These are phyloP conservation scores for Pollenia griseotomentosa DNA, from an alignment of 2,888 invertebrate species.

Conservation along the genomic window DNA sequence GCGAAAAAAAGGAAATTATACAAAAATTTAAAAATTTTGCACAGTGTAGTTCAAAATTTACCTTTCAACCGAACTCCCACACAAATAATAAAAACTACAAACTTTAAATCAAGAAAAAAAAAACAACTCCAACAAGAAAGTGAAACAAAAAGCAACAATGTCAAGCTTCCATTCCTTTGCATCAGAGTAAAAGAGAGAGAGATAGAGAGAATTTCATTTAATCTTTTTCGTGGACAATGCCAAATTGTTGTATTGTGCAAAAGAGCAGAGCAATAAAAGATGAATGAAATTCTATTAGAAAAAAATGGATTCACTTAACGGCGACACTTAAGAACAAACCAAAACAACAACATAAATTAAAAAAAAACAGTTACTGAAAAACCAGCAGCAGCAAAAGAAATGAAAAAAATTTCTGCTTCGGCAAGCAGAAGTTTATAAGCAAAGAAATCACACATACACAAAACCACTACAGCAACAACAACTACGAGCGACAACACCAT, in stretches of 20 bases:
- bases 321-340: conserved; percentile 73
- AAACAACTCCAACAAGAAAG: conserved; percentile 2
- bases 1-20: background rate
- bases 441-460: conserved; percentile 12
- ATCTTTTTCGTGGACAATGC: conserved; percentile 19
- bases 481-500: background rate
- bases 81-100: conserved; percentile 44
- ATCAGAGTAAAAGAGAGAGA: conserved; percentile 45
- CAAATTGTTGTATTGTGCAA: conserved; percentile 52
- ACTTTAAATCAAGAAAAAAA: conserved; percentile 27
- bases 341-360: conserved; percentile 56
- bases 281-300: conserved; percentile 74
- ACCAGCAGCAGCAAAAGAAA: conserved; percentile 23
- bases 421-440: conserved; percentile 46
- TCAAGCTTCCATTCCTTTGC: too few relatives aligned
- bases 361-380: background rate
- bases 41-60: conserved; percentile 46
- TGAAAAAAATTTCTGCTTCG: conserved; percentile 49
- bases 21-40: conserved; percentile 3
- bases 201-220: conserved; percentile 62
- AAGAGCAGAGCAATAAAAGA: conserved; percentile 68
- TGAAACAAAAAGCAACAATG: conserved; percentile 36
- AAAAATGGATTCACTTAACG: conserved; percentile 81
- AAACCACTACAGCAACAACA: background rate
- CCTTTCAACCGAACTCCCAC: conserved; percentile 63